Conservation (phyloP, 2,113 vertebrate species). For the Ia io region DNA sequence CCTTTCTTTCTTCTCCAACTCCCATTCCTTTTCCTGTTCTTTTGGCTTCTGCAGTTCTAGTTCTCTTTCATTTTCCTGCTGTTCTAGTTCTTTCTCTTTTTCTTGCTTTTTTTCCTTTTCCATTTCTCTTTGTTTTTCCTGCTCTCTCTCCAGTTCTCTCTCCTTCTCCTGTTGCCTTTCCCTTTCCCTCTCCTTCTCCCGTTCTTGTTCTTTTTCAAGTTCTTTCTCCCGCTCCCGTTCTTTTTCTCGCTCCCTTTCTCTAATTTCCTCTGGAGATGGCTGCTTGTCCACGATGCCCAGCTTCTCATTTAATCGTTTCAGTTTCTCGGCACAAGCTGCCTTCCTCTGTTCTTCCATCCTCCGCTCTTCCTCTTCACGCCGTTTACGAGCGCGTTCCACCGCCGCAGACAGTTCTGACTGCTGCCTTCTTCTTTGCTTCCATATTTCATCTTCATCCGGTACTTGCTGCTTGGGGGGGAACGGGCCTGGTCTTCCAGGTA, state of each 20-base stretch:
- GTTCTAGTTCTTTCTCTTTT: slow-evolving; percentile 60
- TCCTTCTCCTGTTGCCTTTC: slow-evolving; percentile 48
- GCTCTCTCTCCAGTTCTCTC: slow-evolving; percentile 69
- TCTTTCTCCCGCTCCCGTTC: slow-evolving; percentile 70
- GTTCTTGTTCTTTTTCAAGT: slow-evolving; percentile 56
- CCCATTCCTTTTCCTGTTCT: slow-evolving; percentile 73
- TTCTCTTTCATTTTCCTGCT: slow-evolving; percentile 69
- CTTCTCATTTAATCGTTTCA: slow-evolving; percentile 96
- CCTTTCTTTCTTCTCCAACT: slow-evolving; percentile 38
- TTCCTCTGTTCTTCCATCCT: slow-evolving; percentile 97
- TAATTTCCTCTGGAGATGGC: slow-evolving; percentile 80
- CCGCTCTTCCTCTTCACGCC: slow-evolving; percentile 96
- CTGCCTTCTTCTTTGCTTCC: slow-evolving; percentile 95
- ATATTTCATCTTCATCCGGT: slow-evolving; percentile 94
- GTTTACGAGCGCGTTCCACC: slow-evolving; percentile 93
- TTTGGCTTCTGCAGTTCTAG: slow-evolving; percentile 68
- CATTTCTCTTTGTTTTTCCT: slow-evolving; percentile 54
- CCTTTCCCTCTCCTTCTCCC: neutral
- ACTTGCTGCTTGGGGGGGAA: slow-evolving; percentile 82
- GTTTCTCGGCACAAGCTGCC: slow-evolving; percentile 97
- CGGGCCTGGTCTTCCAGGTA: slow-evolving; percentile 80
- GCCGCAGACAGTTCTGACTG: slow-evolving; percentile 93
- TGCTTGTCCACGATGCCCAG: slow-evolving; percentile 87
- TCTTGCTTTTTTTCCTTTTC: slow-evolving; percentile 52
- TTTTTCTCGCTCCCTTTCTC: slow-evolving; percentile 77